A percentile compares a stretch with the other conserved stretches of the same genome.
phyloP scores from a whole-genome alignment of 2,113 vertebrate genomes.

The Lophochroa leadbeateri region DNA sequence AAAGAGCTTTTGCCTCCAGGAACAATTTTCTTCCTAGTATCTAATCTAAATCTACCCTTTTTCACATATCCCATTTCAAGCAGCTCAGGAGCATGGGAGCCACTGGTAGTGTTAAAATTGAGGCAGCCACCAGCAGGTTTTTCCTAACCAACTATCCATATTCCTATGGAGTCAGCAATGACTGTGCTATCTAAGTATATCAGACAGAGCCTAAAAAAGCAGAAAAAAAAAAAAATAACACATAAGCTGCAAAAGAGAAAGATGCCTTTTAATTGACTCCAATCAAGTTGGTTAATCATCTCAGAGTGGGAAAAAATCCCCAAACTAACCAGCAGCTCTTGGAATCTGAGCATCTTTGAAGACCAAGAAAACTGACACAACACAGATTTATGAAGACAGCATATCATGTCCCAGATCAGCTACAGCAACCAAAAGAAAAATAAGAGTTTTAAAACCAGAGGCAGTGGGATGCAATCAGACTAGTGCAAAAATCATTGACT shows the following conservation, averaged over 20 bases:
- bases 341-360: neutral
- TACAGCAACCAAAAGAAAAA: slow-evolving; percentile 2
- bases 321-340: neutral
- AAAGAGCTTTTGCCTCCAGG: neutral
- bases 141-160: neutral
- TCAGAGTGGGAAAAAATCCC: neutral
- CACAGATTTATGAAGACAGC: neutral
- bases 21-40: neutral
- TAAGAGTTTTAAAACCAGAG: slow-evolving; percentile 29
- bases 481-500: neutral
- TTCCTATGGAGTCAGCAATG: neutral
- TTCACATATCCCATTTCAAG: neutral
- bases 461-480: neutral
- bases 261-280: neutral
- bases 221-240: neutral
- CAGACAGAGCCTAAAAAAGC: neutral
- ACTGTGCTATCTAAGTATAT: neutral
- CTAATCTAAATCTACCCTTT: neutral
- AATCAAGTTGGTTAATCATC: neutral
- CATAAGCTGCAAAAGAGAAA: neutral
- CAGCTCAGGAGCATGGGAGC: neutral
- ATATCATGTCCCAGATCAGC: neutral
- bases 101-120: neutral
- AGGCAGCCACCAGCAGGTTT: neutral
- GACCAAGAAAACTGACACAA: neutral